Evolutionary conservation across 2,888 invertebrate genomes (phyloP), one percentile per base, ranked within the genome.

Genomic region (Oxycera nigricornis): DNA sequence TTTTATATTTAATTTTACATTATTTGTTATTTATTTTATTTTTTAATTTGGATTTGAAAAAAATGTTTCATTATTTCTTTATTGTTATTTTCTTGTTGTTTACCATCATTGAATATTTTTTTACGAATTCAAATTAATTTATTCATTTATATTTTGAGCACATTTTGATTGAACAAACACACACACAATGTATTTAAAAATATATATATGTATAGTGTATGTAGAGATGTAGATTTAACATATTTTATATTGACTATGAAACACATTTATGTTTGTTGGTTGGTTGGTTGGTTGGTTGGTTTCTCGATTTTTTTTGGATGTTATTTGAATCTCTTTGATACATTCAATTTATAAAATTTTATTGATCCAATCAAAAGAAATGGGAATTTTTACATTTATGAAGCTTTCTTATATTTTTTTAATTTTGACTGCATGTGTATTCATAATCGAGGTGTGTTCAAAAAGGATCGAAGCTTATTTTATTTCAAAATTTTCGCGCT

Each of bases 181-280:
- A 17, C 61, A 61, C 61, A n/a, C 61, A 61, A 31, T 59, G 30
- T 59, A 31, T 31, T 61, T 61, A 61, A 61, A 61, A 61, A 61
- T 61, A 61, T 61, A 61, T 46, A 11, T 46, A 46, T 46, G 3
- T 46, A 14, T 11, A 11, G 46, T 46, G 3, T 7, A 46, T 46
- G 17, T 46, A 46, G 3, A 7, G 3, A n/a, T n/a, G n/a, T n/a
- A n/a, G n/a, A n/a, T n/a, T n/a, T n/a, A n/a, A 46, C 17, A 11
- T 41, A 41, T 4, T 41, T 24, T 65, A 39, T 65, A 20, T 65
- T 65, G 41, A 65, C 65, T 65, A 65, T 65, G 9, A 24, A 22
- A 65, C 22, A 65, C 24, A 30, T 59, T 6, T 26, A n/a, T n/a
- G 7, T 17, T 3, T 7, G 3, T 7, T n/a, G 11, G 11, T 46